Evolutionary conservation across 2,797 vertebrate genomes (phyloP), one percentile per base, ranked within the genome.

Genomic region (Lacerta bilineata): DNA sequence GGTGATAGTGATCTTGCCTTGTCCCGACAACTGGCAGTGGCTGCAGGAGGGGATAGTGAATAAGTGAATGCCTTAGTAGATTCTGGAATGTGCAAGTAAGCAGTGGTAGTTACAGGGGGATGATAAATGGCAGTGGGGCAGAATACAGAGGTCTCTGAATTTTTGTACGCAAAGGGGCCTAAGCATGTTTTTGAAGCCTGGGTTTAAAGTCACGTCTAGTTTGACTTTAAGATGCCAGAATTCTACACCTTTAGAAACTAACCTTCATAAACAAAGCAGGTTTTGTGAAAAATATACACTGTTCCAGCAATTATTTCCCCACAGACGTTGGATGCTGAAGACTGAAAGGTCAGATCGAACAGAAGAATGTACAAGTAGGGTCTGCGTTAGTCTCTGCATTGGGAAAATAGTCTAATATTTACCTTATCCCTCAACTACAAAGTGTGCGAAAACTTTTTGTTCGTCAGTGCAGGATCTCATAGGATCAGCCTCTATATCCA

Each of bases 331-430:
- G 78, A 17, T 84, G 55, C 80, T 86, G 82, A 92, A 89, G 46
- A 87, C 7, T 93, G 80, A 95, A 94, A 90, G 43, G 64, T 46
- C 91, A 81, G 83, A 68, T 43, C 88, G 81, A 88, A 84, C 8
- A 79, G 27, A 72, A 80, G 75, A 88, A 80, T 84, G 2, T n/a
- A 29, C 90, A 36, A 90, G 90, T 80, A 87, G 11, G 85, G 68
- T 84, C 29, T 72, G 77, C 71, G 41, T 85, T 74, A 80, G 66
- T 85, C 4, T 79, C 55, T 80, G 36, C 7, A 75, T 36, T 76
- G 81, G 61, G 86, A 66, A 76, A 76, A 36, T 9, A 77, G 10
- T 55, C 29, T 72, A 81, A 33, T 66, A 55, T 77, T 88, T 83
- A 66, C 75, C n/a, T 77, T 55, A 46, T 75, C 18, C 69, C 41